phyloP scores from a whole-genome alignment of 2,888 invertebrate species.

The Chromoteleia sp. region DNA sequence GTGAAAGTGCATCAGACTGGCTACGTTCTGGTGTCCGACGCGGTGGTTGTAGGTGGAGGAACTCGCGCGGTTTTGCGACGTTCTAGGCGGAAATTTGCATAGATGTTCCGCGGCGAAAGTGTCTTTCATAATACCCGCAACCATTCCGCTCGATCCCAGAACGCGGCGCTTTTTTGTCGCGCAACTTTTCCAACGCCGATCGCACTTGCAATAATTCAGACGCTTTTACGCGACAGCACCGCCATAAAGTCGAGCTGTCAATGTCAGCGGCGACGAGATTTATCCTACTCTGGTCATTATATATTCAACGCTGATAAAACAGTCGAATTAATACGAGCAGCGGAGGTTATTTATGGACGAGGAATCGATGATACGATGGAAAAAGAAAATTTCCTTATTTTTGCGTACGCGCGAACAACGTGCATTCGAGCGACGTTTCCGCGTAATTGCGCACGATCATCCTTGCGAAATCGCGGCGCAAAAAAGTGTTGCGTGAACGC shows the following conservation, averaged over 20 bases:
- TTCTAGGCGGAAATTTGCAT: constrained; percentile 76
- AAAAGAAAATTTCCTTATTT: not conserved
- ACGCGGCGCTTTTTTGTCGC: constrained; percentile 8
- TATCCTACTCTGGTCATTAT: constrained; percentile 33
- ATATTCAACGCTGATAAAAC: constrained; percentile 39
- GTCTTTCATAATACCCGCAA: constrained; percentile 68
- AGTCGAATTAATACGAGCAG: constrained; percentile 16
- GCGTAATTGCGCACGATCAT: constrained; percentile 23
- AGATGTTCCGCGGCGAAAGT: constrained; percentile 75
- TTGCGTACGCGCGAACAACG: not conserved
- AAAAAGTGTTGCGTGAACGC: constrained; percentile 39
- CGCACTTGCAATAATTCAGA: constrained; percentile 49
- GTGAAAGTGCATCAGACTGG: constrained; percentile 75
- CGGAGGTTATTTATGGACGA: not conserved
- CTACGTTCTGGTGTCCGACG: constrained; percentile 46
- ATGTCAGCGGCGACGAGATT: constrained; percentile 31
- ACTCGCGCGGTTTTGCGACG: constrained; percentile 72
- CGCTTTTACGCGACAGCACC: constrained; percentile 51
- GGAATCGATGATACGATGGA: not conserved
- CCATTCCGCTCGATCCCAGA: constrained; percentile 50
- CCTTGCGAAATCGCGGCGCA: not conserved
- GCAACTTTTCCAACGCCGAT: constrained; percentile 11
- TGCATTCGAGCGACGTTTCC: constrained; percentile 1
- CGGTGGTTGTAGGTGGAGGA: constrained; percentile 73
- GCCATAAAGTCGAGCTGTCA: constrained; percentile 34